Base-by-base conservation (phyloP, 2,888 invertebrate species). In the Sarcophaga subvicina region DNA sequence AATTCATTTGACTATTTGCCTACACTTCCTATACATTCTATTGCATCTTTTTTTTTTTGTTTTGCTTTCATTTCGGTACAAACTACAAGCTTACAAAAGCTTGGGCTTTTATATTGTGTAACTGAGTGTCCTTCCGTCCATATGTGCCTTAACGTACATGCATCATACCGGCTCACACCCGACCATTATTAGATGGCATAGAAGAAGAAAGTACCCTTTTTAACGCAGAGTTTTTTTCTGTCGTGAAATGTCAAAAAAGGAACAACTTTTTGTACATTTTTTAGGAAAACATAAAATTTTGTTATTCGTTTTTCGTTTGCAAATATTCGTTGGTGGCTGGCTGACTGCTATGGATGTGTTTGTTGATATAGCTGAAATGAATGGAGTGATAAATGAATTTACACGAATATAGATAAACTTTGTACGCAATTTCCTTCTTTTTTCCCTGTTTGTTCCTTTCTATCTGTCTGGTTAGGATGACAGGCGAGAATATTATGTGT, bases 131-230 rank as follows among this genome's bases (percentile, higher is more conserved):
- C 20, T 25, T 54, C 10, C 37, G 20, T 45, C n/a, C 12, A 12
- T 71, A 62, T 71, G 69, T 37, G n/a, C 37, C 47, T 84, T 76
- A n/a, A n/a, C n/a, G n/a, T n/a, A n/a, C n/a, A n/a, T n/a, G n/a
- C n/a, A n/a, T n/a, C n/a, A n/a, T n/a, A n/a, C n/a, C n/a, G n/a
- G n/a, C n/a, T n/a, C 67, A 78, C 59, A 73, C 22, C 45, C 47
- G 20, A 22, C 64, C 45, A 76, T 49, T 67, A 69, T 60, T 14
- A 63, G 63, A 27, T 25, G 10, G 49, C 17, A n/a, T 60, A 75
- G 75, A 81, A 85, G 37, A 37, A 78, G 73, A 81, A 85, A 85
- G 75, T 78, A 72, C 72, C 77, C 80, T 85, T 85, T 80, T 81
- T 62, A 85, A 59, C 60, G 63, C 0, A 37, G 37, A 37, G 54